A percentile compares a stretch with the other conserved stretches of the same genome.
These are phyloP conservation scores for Neopipo cinnamomea DNA, from an alignment of 2,113 vertebrate genomes.

Conservation along the genomic window DNA sequence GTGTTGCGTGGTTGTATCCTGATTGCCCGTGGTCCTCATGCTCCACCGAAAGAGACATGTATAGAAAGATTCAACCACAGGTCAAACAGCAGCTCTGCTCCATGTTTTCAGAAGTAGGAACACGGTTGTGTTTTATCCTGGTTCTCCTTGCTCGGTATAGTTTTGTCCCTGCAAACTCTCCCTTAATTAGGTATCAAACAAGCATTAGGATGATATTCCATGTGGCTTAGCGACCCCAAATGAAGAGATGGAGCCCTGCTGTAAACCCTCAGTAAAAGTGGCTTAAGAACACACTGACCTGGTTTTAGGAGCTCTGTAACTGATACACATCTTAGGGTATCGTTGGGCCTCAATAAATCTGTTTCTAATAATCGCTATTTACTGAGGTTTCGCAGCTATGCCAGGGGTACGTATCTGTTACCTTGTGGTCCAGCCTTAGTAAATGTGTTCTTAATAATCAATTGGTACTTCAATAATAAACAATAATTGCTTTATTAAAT, in stretches of 20 bases:
- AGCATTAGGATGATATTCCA: conserved; percentile 39
- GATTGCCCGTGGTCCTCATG: accelerated
- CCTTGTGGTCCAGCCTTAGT: conserved; percentile 69
- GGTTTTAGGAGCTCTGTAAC: conserved; percentile 73
- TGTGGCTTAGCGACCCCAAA: conserved; percentile 18
- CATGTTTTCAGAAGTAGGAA: background rate
- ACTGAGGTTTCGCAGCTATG: conserved; percentile 67
- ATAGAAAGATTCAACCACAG: background rate
- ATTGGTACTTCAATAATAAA: conserved; percentile 73
- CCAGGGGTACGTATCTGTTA: conserved; percentile 72
- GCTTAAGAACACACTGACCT: conserved; percentile 56
- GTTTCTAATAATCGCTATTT: conserved; percentile 77
- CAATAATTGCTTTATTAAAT: conserved; percentile 68
- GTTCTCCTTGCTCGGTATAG: background rate
- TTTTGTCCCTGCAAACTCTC: background rate
- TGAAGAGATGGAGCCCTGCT: conserved; percentile 54
- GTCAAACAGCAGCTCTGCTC: background rate
- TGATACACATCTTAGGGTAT: conserved; percentile 51
- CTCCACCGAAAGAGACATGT: background rate
- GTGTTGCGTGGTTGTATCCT: accelerated
- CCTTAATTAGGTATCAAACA: conserved; percentile 22
- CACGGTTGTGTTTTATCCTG: background rate
- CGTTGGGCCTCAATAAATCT: conserved; percentile 67
- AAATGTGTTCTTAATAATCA: conserved; percentile 80
- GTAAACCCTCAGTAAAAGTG: conserved; percentile 56